Evolutionary conservation across 1,140 invertebrate genomes (phyloP), one percentile per base, ranked within the genome.

Genomic region (Drosophila bocqueti): DNA sequence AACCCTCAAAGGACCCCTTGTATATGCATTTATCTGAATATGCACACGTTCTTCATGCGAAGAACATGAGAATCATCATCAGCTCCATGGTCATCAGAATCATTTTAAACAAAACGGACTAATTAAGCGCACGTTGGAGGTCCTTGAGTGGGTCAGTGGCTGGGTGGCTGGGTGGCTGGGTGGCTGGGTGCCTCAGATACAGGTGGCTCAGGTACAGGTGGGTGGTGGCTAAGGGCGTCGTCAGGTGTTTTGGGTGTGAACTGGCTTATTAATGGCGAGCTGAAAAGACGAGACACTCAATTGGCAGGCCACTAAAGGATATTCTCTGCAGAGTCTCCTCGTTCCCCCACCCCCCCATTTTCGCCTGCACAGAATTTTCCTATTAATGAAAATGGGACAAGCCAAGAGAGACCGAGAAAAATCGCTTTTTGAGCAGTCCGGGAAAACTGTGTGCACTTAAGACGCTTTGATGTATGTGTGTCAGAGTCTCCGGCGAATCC

Each of bases 71-170:
- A 69, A 83, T 73, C 83, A 60, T 71, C 69, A 73, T 77, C 63
- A 77, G 69, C 59, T 58, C 59, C 80, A 77, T 79, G 75, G 59
- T 69, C 83, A 82, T 86, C 75, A 84, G 77, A 89, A 84, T 78
- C 78, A 74, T 84, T 89, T 89, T 84, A 85, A 90, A 82, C 85
- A 87, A 90, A 89, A 89, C 85, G 85, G 81, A 89, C 85, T 90
- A 89, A 89, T 89, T 89, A 90, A 85, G 81, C 78, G 77, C 64
- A 89, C 81, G 84, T 77, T 80, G 69, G 52, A 38, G 65, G 72
- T 77, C 65, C 76, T 79, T 50, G 52, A 76, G 60, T 74, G 72
- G 43, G n/a, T 36, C 18, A 21, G 31, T 36, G 45, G 31, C 26
- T 42, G 3, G 40, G 16, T 24, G 50, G 52, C 8, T 24, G 1